A percentile compares a stretch with the other conserved stretches of the same genome.
Evolutionary conservation across 2,888 invertebrate species (phyloP).

Genomic region (Andricus quercusramuli): DNA sequence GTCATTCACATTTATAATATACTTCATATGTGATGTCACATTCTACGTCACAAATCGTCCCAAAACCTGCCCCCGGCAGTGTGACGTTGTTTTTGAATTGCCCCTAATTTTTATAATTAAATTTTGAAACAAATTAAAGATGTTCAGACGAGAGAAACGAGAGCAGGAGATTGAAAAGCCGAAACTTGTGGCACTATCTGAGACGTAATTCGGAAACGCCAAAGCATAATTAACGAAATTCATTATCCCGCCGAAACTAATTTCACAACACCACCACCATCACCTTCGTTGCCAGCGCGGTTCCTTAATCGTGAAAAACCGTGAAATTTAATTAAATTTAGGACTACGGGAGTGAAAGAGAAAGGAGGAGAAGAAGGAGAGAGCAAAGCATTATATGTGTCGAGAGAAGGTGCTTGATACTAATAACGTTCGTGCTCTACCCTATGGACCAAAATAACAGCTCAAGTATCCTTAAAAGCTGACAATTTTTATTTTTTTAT

Average conservation of each 20-base stretch:
- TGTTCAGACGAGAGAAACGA: not conserved
- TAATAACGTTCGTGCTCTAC: constrained; percentile 74
- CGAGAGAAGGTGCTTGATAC: constrained; percentile 67
- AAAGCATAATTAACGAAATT: constrained; percentile 77
- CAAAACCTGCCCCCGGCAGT: too few species aligned
- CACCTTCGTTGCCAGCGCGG: constrained; percentile 62
- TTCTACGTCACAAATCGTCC: too few species aligned
- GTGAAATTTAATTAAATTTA: constrained; percentile 79
- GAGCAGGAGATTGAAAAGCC: constrained; percentile 18
- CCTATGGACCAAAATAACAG: not conserved
- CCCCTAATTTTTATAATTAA: not conserved
- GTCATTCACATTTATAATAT: too few species aligned
- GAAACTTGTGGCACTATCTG: constrained; percentile 29
- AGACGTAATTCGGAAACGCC: constrained; percentile 58
- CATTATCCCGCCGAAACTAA: constrained; percentile 76
- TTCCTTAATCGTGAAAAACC: constrained; percentile 78
- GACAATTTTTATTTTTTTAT: not conserved
- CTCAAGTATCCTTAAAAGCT: not conserved
- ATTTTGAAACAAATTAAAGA: not conserved
- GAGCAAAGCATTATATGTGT: constrained; percentile 48
- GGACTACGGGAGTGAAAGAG: constrained; percentile 75
- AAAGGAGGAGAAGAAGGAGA: constrained; percentile 56
- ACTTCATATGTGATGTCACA: too few species aligned
- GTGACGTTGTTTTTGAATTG: too few species aligned
- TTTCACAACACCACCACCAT: constrained; percentile 71